Percentiles rank a stretch among this genome's conserved stretches.
phyloP scores from a whole-genome alignment of 1,140 invertebrate species.

The Pentalonia nigronervosa region DNA sequence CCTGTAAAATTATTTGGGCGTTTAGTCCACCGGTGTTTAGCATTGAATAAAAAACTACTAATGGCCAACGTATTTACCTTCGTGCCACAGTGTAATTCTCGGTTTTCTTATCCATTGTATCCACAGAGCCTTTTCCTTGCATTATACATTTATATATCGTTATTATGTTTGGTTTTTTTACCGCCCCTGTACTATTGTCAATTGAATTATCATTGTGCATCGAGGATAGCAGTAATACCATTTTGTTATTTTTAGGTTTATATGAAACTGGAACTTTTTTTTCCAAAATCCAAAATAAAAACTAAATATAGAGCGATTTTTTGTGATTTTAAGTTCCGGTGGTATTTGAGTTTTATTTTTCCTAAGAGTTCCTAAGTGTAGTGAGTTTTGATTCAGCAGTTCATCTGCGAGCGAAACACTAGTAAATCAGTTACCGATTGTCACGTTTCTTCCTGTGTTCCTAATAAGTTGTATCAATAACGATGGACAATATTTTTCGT shows the following conservation, averaged over 20 bases:
- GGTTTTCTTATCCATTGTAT: conserved; percentile 60
- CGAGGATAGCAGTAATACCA: conserved; percentile 27
- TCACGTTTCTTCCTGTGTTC: too few species aligned
- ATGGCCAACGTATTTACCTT: conserved; percentile 62
- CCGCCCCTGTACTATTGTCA: conserved; percentile 30
- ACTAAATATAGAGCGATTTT: conserved; percentile 63
- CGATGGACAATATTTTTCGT: too few species aligned
- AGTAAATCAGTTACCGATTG: too few species aligned
- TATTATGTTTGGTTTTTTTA: conserved; percentile 36
- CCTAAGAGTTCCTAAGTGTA: not conserved
- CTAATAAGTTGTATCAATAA: too few species aligned
- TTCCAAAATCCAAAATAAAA: conserved; percentile 60
- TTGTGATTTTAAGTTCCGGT: conserved; percentile 20
- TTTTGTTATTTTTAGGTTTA: conserved; percentile 44
- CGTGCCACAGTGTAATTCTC: conserved; percentile 60
- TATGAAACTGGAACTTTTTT: conserved; percentile 59
- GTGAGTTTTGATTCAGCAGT: too few species aligned
- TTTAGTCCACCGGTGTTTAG: conserved; percentile 33
- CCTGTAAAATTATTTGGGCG: conserved; percentile 10
- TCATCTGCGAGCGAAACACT: too few species aligned
- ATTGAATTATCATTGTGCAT: conserved; percentile 50
- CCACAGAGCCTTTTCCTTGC: conserved; percentile 59
- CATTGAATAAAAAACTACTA: conserved; percentile 62
- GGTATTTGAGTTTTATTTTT: conserved; percentile 9
- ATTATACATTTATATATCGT: conserved; percentile 60